Conservation (phyloP, 2,888 invertebrate species). For the Agrilus cyanescens region DNA sequence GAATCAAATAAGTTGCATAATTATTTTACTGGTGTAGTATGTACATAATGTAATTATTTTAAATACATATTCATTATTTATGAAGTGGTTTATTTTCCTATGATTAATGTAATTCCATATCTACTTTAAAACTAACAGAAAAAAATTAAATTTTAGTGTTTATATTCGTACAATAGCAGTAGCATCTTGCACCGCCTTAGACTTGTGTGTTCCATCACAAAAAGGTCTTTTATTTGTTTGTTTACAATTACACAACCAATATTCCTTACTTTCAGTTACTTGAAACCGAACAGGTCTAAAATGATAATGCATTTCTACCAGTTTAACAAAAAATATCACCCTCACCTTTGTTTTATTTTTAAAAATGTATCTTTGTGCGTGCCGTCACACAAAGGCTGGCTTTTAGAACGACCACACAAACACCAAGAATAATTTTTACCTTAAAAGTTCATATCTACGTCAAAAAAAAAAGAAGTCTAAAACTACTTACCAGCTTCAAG, state of each 20-base stretch:
- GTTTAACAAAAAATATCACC: conserved; percentile 5
- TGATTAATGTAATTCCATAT: not conserved
- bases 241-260: conserved; percentile 98
- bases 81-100: not conserved
- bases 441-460: conserved; percentile 12
- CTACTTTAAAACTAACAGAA: not conserved
- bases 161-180: conserved; percentile 26
- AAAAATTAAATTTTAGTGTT: conserved; percentile 1
- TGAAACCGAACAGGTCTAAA: conserved; percentile 66
- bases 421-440: conserved; percentile 85
- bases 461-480: not conserved
- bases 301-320: conserved; percentile 7
- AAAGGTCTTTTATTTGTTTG: conserved; percentile 88
- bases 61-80: not conserved
- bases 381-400: conserved; percentile 91
- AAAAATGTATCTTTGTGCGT: conserved; percentile 69
- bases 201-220: conserved; percentile 91
- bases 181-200: conserved; percentile 51
- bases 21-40: not conserved
- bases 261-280: conserved; percentile 79
- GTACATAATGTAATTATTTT: too few species aligned
- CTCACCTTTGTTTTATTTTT: conserved; percentile 60
- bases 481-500: conserved; percentile 48
- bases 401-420: conserved; percentile 83
- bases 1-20: not conserved